Base-by-base conservation (phyloP, 2,888 invertebrate species). In the Xylota sylvarum region DNA sequence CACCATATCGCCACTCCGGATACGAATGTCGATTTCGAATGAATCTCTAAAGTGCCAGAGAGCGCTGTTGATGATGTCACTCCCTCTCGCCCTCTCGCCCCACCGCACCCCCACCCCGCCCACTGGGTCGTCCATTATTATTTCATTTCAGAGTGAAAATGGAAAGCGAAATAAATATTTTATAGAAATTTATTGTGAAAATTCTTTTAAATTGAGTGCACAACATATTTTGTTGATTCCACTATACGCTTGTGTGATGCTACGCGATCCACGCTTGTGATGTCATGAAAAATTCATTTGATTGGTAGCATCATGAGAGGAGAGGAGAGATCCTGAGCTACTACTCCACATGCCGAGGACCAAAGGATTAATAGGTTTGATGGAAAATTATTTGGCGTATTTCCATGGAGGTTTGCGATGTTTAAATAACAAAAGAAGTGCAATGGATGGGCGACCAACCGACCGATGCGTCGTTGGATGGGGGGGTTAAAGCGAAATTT, bases 181-280 rank as follows among this genome's bases (percentile, higher is more conserved):
- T 85, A 85, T 85, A 81, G 76, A 85, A 85, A 85, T 85, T 85
- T 85, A 85, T 81, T 81, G 81, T 76, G 76, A 65, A 85, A 85
- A 85, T 85, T 85, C 85, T 85, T 85, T 85, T 85, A 81, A 81
- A 85, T 85, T 81, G 85, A 85, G 85, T 81, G 76, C 81, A 67
- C 81, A 85, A 69, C 70, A 70, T 80, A 70, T 65, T 74, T 73
- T 37, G 43, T 58, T 43, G 55, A 56, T 43, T 46, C 14, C 43
- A 10, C 2, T 1, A 30, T 64, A 60, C 46, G 67, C 35, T 65
- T 56, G 35, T 12, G 50, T 35, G 35, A 37, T 43, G 43, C 14
- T 14, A 43, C 43, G 12, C 27, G 19, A 10, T 50, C 40, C 27
- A 62, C n/a, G 50, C 60, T 48, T 65, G 76, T 56, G 80, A 76